Percentiles rank a stretch among this genome's conserved stretches.
These are phyloP conservation scores for Criorhina ranunculi DNA, from an alignment of 2,888 invertebrate species.

Conservation along the genomic window DNA sequence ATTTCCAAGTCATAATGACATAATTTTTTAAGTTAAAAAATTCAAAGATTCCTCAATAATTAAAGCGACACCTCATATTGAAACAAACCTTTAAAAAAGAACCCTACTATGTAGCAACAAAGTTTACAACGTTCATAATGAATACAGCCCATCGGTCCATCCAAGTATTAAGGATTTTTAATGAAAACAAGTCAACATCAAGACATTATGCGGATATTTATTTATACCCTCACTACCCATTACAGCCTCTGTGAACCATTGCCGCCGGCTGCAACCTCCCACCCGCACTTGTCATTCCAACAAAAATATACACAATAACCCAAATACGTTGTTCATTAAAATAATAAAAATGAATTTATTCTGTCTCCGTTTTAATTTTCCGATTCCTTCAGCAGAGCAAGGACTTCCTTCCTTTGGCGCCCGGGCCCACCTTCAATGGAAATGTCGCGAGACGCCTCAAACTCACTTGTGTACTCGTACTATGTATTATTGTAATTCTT, in stretches of 20 bases:
- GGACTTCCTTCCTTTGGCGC: slow-evolving; percentile 7
- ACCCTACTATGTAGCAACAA: no score
- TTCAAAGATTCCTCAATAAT: no score
- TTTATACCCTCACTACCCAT: background rate
- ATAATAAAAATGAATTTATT: slow-evolving; percentile 66
- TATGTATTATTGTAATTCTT: slow-evolving; percentile 43
- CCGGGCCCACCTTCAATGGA: slow-evolving; percentile 27
- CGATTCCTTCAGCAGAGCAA: slow-evolving; percentile 16
- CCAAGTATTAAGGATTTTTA: slow-evolving; percentile 10
- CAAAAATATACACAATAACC: slow-evolving; percentile 33
- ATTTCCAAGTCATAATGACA: no score
- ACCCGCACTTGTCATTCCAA: background rate
- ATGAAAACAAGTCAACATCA: slow-evolving; percentile 9
- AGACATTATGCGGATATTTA: slow-evolving; percentile 17
- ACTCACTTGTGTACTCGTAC: background rate
- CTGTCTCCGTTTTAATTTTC: slow-evolving; percentile 61
- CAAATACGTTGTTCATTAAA: slow-evolving; percentile 62
- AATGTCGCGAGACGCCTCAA: slow-evolving; percentile 3
- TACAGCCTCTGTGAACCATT: background rate
- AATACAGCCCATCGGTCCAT: background rate
- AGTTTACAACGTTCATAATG: no score
- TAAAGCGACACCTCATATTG: no score
- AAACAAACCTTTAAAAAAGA: no score
- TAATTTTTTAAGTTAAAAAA: no score
- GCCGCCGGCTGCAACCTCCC: slow-evolving; percentile 13